These are phyloP conservation scores for Columba guinea DNA, from an alignment of 2,797 vertebrate species.

Conservation along the genomic window DNA sequence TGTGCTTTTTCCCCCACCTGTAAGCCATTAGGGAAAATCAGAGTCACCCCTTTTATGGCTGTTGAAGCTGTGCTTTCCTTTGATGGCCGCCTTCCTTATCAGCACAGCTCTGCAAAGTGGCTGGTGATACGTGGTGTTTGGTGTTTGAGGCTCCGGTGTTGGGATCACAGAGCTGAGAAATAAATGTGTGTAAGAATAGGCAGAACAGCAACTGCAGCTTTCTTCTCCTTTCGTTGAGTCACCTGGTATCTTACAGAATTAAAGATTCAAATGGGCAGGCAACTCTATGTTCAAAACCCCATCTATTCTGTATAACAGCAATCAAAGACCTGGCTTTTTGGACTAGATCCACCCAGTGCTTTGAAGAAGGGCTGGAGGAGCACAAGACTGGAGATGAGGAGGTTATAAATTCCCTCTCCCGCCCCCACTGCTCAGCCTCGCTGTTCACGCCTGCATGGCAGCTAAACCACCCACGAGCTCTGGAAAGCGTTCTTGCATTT, in stretches of 20 bases:
- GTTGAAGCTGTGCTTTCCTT: neutral
- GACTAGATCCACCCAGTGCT: neutral
- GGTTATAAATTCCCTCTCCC: neutral
- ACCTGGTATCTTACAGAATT: neutral
- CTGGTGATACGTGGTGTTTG: neutral
- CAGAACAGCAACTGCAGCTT: neutral
- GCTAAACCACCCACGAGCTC: neutral
- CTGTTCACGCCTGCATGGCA: neutral
- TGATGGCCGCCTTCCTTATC: slow-evolving; percentile 2
- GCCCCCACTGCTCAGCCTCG: fast-evolving
- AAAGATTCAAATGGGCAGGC: neutral
- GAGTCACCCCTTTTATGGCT: neutral
- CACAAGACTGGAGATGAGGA: neutral
- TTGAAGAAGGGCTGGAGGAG: neutral
- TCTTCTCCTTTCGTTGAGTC: neutral
- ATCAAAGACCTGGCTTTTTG: neutral
- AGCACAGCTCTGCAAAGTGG: neutral
- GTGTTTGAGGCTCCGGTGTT: neutral
- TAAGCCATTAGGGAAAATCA: neutral
- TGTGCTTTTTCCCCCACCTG: neutral
- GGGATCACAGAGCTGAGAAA: neutral
- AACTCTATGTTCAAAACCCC: neutral
- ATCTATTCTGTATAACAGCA: neutral
- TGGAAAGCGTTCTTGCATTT: neutral
- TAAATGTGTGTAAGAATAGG: neutral